A percentile compares a stretch with the other conserved stretches of the same genome.
These are phyloP conservation scores for Trogon surrucura DNA, from an alignment of 2,113 vertebrate species.

Conservation along the genomic window DNA sequence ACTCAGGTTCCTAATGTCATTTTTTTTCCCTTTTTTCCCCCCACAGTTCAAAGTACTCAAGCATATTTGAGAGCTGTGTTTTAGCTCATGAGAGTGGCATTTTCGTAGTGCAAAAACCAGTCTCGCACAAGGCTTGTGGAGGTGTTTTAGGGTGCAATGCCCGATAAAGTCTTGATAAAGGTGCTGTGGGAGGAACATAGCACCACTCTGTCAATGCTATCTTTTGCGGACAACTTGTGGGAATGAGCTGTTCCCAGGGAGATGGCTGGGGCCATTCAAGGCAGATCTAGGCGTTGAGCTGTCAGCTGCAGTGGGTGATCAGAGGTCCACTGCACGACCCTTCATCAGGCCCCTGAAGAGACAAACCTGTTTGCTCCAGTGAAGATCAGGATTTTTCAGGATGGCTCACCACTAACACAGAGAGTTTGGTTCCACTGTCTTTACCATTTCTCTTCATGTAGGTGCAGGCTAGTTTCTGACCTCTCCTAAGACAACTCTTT, in stretches of 20 bases:
- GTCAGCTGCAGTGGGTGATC: background rate
- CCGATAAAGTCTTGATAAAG: background rate
- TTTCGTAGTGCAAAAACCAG: background rate
- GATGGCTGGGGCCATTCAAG: background rate
- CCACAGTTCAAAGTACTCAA: background rate
- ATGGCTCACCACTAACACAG: background rate
- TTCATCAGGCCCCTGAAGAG: background rate
- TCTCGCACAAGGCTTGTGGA: fast-evolving
- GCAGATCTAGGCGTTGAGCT: background rate
- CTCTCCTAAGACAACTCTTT: background rate
- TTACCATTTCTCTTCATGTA: background rate
- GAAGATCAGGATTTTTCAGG: background rate
- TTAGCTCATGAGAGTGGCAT: background rate
- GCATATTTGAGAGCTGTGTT: background rate
- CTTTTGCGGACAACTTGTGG: background rate
- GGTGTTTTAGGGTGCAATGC: background rate
- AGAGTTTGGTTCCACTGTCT: background rate
- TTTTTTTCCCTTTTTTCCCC: fast-evolving
- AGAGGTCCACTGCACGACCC: background rate
- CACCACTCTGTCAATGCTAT: background rate
- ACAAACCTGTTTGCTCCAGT: background rate
- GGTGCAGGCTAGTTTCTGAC: background rate
- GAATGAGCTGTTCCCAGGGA: background rate
- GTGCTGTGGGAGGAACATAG: background rate
- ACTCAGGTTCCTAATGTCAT: background rate